These are phyloP conservation scores for Calliopsis andreniformis DNA, from an alignment of 1,140 invertebrate genomes.

Conservation along the genomic window DNA sequence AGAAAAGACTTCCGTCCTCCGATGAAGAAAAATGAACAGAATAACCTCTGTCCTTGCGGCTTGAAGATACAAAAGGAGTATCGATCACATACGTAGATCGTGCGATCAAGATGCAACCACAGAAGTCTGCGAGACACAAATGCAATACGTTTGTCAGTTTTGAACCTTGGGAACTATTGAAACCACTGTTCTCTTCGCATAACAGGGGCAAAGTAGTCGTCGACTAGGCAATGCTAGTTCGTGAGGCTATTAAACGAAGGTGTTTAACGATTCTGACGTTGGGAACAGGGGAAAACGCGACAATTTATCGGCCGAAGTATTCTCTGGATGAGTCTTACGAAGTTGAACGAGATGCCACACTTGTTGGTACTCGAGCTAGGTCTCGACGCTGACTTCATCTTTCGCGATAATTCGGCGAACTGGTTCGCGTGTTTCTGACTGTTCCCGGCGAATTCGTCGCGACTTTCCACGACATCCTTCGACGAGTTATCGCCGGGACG, in stretches of 20 bases:
- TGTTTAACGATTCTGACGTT: not conserved
- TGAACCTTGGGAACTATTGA: too few relatives aligned
- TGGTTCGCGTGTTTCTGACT: not conserved
- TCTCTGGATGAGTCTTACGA: conserved; percentile 5
- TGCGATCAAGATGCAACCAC: too few relatives aligned
- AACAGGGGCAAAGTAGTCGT: not conserved
- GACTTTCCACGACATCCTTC: conserved; percentile 9
- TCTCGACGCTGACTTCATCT: not conserved
- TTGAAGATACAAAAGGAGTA: too few relatives aligned
- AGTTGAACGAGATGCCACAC: not conserved
- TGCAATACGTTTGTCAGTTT: too few relatives aligned
- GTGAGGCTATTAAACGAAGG: not conserved
- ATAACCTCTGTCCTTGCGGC: too few relatives aligned
- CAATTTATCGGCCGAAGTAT: conserved; percentile 5
- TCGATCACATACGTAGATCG: too few relatives aligned
- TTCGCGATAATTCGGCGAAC: conserved; percentile 3
- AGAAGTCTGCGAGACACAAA: too few relatives aligned
- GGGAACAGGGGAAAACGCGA: not conserved
- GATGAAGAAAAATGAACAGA: not conserved
- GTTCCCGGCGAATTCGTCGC: not conserved
- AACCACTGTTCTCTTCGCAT: too few relatives aligned
- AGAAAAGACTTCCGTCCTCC: too few relatives aligned
- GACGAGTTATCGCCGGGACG: not conserved
- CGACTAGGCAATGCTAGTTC: not conserved
- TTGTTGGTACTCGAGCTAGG: not conserved